Conservation (phyloP, 2,797 vertebrate genomes). For the Pangasius larnaudii region DNA sequence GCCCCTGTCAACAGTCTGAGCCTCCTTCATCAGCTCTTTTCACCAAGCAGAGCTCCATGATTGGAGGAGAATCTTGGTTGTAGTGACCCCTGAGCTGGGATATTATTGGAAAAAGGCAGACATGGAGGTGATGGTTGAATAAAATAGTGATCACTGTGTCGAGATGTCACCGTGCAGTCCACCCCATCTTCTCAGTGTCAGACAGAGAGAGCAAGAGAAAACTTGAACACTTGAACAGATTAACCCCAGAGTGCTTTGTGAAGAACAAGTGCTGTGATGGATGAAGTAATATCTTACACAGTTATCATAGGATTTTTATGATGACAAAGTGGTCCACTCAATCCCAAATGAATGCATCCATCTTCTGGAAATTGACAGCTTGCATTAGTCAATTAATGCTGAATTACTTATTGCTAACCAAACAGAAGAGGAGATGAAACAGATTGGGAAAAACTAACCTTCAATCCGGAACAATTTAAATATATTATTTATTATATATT, state of each 20-base stretch:
- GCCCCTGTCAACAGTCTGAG: slow-evolving; percentile 51
- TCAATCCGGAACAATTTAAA: neutral
- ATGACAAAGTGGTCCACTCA: slow-evolving; percentile 36
- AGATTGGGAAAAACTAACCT: neutral
- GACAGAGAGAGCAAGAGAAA: slow-evolving; percentile 64
- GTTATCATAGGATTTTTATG: slow-evolving; percentile 64
- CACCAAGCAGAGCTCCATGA: slow-evolving; percentile 52
- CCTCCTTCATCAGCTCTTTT: slow-evolving; percentile 53
- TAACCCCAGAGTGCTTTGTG: slow-evolving; percentile 74
- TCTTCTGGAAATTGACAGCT: slow-evolving; percentile 44
- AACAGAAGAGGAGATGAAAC: slow-evolving; percentile 1
- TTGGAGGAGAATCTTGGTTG: slow-evolving; percentile 54
- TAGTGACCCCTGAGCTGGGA: slow-evolving; percentile 65
- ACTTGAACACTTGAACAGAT: slow-evolving; percentile 79
- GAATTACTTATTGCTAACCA: neutral
- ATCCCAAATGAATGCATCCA: slow-evolving; percentile 39
- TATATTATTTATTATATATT: neutral
- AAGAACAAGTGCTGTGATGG: slow-evolving; percentile 74
- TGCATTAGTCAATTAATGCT: slow-evolving; percentile 36
- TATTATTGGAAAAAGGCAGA: slow-evolving; percentile 70
- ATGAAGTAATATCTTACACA: slow-evolving; percentile 73
- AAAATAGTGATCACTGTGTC: slow-evolving; percentile 74
- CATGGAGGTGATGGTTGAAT: slow-evolving; percentile 73
- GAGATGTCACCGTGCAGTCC: slow-evolving; percentile 79
- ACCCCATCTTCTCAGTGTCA: slow-evolving; percentile 79